Evolutionary conservation across 2,113 vertebrate genomes (phyloP).

Genomic region (Tautogolabrus adspersus): DNA sequence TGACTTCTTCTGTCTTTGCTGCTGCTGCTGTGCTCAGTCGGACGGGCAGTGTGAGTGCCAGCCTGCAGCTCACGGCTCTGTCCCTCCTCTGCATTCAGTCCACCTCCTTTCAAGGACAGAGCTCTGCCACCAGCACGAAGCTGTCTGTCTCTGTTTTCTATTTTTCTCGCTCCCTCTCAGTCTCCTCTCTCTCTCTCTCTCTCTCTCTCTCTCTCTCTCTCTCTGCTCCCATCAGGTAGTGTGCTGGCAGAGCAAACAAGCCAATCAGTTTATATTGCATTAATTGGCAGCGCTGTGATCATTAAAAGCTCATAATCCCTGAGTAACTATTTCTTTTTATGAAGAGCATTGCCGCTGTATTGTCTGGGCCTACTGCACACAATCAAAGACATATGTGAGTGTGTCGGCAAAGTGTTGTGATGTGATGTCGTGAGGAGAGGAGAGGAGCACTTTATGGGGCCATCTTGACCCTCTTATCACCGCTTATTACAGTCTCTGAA

Average conservation of each 20-base stretch:
- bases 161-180: background rate
- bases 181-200: background rate
- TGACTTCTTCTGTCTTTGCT: constrained; percentile 31
- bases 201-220: background rate
- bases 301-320: constrained; percentile 75
- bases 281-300: constrained; percentile 67
- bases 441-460: constrained; percentile 25
- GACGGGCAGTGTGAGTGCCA: constrained; percentile 26
- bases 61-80: constrained; percentile 26
- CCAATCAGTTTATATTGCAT: constrained; percentile 52
- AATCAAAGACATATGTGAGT: constrained; percentile 18
- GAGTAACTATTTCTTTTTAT: constrained; percentile 71
- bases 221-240: constrained; percentile 18
- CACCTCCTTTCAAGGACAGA: constrained; percentile 67
- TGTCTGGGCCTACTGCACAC: constrained; percentile 8
- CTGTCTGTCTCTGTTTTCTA: background rate
- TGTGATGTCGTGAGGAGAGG: constrained; percentile 26
- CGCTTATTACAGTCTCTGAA: constrained; percentile 13
- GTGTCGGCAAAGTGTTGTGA: constrained; percentile 8
- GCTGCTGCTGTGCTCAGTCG: background rate
- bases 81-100: constrained; percentile 62
- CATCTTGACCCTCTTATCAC: constrained; percentile 2
- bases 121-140: constrained; percentile 41
- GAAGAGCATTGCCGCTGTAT: constrained; percentile 51
- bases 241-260: constrained; percentile 57